A percentile compares a stretch with the other conserved stretches of the same genome.
phyloP scores from a whole-genome alignment of 2,113 vertebrate genomes.

The Uria lomvia region DNA sequence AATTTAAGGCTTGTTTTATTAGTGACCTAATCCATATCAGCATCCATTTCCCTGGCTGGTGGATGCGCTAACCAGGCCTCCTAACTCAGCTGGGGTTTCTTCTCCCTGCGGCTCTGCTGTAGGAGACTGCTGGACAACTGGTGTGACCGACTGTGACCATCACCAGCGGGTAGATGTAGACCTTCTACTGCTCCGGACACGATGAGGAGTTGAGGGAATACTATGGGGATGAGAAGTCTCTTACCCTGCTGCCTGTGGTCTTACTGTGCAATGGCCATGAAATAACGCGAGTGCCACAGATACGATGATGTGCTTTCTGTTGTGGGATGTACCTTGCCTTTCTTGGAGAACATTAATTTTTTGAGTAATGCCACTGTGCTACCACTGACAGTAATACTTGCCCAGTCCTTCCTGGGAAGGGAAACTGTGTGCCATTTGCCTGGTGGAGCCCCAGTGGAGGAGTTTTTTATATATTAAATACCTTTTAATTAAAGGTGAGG shows the following conservation, averaged over 20 bases:
- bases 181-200: not conserved
- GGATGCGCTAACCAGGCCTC: not conserved
- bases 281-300: not conserved
- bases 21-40: not conserved
- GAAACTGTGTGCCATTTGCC: not conserved
- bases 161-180: fast-evolving
- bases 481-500: constrained; percentile 56
- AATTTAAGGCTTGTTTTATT: not conserved
- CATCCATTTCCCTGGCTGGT: not conserved
- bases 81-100: not conserved
- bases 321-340: not conserved
- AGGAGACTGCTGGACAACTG: not conserved
- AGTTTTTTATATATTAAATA: not conserved
- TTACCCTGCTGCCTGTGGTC: not conserved
- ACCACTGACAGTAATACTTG: not conserved
- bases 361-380: not conserved
- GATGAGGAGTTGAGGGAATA: not conserved
- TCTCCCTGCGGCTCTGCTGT: not conserved
- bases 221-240: not conserved
- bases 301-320: fast-evolving
- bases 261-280: not conserved
- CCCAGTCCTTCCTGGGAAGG: not conserved
- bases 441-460: not conserved
- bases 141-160: not conserved
- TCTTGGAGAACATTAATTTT: not conserved